Percentiles rank a stretch among this genome's conserved stretches.
Conservation (phyloP, 1,140 invertebrate genomes). For the Drosophila mauritiana region DNA sequence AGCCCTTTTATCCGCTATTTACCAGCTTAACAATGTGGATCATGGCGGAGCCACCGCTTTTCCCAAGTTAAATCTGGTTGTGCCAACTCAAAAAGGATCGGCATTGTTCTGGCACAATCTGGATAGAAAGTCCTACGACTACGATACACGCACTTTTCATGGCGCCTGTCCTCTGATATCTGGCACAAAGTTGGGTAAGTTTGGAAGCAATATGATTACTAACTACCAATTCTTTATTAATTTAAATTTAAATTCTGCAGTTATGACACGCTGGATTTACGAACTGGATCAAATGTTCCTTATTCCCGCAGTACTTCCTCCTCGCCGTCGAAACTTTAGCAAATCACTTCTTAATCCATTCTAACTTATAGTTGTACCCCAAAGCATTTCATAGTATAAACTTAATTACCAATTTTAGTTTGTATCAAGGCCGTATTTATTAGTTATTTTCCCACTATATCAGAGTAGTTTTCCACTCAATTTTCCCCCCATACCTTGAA, state of each 20-base stretch:
- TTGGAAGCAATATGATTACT: not conserved
- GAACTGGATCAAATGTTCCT: conserved; percentile 8
- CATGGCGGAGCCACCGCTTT: conserved; percentile 2
- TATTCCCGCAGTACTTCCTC: not conserved
- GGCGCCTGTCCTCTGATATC: conserved; percentile 7
- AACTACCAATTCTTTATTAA: too few relatives aligned
- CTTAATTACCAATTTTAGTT: not conserved
- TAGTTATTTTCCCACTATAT: not conserved
- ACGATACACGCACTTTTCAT: not conserved
- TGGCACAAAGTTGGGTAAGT: not conserved
- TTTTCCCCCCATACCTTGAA: conserved; percentile 14
- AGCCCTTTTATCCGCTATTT: not conserved
- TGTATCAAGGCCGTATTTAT: too few relatives aligned
- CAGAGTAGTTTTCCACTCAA: conserved; percentile 4
- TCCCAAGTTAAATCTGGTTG: not conserved
- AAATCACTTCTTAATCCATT: not conserved
- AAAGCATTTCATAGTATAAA: not conserved
- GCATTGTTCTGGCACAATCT: conserved; percentile 6
- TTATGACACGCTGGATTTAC: conserved; percentile 2
- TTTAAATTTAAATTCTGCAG: not conserved
- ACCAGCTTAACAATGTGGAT: not conserved
- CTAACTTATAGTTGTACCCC: not conserved
- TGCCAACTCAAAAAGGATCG: conserved; percentile 1
- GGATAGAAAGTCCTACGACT: not conserved
- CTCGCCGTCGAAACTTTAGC: conserved; percentile 5